Base-by-base conservation (phyloP, 2,113 vertebrate species). In the Talpa occidentalis region DNA sequence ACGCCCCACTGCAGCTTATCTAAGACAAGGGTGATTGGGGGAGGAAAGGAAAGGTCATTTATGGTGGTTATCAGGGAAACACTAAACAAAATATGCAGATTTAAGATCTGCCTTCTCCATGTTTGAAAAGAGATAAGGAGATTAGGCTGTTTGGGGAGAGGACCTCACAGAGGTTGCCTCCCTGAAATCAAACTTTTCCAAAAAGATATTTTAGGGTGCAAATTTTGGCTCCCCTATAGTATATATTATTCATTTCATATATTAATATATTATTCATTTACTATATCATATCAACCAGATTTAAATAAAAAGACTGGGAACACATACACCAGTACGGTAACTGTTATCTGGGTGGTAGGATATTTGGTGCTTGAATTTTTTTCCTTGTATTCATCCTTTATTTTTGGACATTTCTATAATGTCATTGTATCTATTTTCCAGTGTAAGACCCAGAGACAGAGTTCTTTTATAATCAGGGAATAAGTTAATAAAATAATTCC, bases 371-470 rank as follows among this genome's bases (percentile, higher is more conserved):
- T 90, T 90, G 49, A 70, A 54, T 89, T 96, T 0, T 78, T 92
- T 64, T 56, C 69, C 86, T 88, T n/a, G 15, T 67, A 60, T 90
- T 91, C 64, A 72, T 87, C 74, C 28, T 67, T 16, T 64, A 52
- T 81, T 94, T 91, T 84, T 52, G 49, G 6, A 40, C 92, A 81
- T 81, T 94, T 87, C 52, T 83, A 12, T 60, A 42, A 96, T 6
- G 28, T 60, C 40, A 62, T 10, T 49, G 47, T 93, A 40, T 80
- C 69, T 91, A 22, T 32, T 74, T 26, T 90, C 52, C 44, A 92
- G 17, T 22, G 60, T 47, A 74, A 80, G 84, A 84, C 12, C n/a
- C 49, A 90, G 84, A 42, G 64, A 90, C 52, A 47, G 19, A 80
- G 9, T 95, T 73, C 10, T 92, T 76, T 88, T 64, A 69, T 72